phyloP scores from a whole-genome alignment of 2,888 invertebrate genomes.

The Habroteleia sp. region DNA sequence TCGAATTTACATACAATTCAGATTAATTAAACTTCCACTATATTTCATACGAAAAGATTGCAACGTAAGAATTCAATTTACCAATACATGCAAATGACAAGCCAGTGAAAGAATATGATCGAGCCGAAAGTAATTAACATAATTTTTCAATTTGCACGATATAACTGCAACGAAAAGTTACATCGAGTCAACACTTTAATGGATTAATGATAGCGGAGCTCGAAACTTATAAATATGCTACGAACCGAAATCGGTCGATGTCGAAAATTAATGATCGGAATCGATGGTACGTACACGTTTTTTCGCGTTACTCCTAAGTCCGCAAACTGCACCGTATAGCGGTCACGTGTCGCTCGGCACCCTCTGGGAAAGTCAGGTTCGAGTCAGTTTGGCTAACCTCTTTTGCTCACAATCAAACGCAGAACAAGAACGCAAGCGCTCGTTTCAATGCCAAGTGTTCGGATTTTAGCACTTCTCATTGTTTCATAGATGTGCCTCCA shows the following conservation, averaged over 20 bases:
- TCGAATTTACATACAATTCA: too few species aligned
- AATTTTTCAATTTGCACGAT: slow-evolving; percentile 43
- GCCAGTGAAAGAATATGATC: not conserved
- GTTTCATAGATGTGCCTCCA: slow-evolving; percentile 24
- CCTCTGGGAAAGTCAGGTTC: slow-evolving; percentile 62
- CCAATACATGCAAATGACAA: slow-evolving; percentile 11
- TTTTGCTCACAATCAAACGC: slow-evolving; percentile 15
- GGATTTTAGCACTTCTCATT: slow-evolving; percentile 21
- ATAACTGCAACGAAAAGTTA: slow-evolving; percentile 8
- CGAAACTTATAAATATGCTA: slow-evolving; percentile 47
- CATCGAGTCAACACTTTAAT: slow-evolving; percentile 30
- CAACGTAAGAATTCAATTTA: slow-evolving; percentile 9
- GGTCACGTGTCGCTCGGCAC: slow-evolving; percentile 60
- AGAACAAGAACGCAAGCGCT: slow-evolving; percentile 20
- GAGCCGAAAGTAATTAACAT: slow-evolving; percentile 17
- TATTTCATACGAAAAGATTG: too few species aligned
- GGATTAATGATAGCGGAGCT: slow-evolving; percentile 33
- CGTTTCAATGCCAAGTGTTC: slow-evolving; percentile 29
- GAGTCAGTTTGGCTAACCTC: slow-evolving; percentile 34
- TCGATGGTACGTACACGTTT: slow-evolving; percentile 42
- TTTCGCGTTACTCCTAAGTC: slow-evolving; percentile 29
- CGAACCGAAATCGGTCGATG: slow-evolving; percentile 37
- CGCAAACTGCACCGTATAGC: slow-evolving; percentile 39
- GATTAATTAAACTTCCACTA: too few species aligned
- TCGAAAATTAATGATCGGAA: slow-evolving; percentile 56